Base-by-base conservation (phyloP, 2,113 vertebrate species). In the Numenius arquata region DNA sequence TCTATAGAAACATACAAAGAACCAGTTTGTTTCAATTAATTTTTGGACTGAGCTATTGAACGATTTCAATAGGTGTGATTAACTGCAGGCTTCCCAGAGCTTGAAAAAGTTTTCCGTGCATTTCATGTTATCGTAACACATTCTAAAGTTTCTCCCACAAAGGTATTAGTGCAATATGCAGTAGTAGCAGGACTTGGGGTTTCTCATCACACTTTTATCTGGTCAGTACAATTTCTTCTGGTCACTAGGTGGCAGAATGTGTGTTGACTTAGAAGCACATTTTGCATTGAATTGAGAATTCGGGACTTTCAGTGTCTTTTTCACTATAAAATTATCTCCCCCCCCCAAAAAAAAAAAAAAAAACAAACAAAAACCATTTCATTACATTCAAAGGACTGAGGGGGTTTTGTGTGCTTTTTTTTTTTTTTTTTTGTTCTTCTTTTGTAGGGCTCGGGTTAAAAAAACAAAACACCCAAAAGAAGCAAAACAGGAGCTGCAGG, bases 161-260 rank as follows among this genome's bases (percentile, higher is more conserved):
- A 87, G 43, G 77, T n/a, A 29, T 20, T 23, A 48, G 36, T 22
- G 16, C 16, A 55, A n/a, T 40, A 20, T 3, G 18, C 53, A 84
- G 62, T 19, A 87, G 26, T 8, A 73, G 30, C 25, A 58, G 23
- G 26, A 45, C 36, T 58, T 34, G 19, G 25, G 7, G 15, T 45
- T 94, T 91, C 43, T 52, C 7, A 1, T 82, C 47, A 34, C 30
- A 47, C 2, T 53, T n/a, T 38, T 32, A 84, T 67, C 70, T 62
- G 76, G 78, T 72, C 93, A 92, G 70, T 83, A 95, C 58, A 91
- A 78, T 78, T 81, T 92, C 50, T 95, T 96, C 67, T 93, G 86
- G 93, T 96, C 97, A 96, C 95, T 97, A 97, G 97, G 94, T 97
- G 97, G 97, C 97, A 96, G 96, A 95, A 96, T 91, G n/a, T 58